These are phyloP conservation scores for Papilio protenor DNA, from an alignment of 2,888 invertebrate species.

Conservation along the genomic window DNA sequence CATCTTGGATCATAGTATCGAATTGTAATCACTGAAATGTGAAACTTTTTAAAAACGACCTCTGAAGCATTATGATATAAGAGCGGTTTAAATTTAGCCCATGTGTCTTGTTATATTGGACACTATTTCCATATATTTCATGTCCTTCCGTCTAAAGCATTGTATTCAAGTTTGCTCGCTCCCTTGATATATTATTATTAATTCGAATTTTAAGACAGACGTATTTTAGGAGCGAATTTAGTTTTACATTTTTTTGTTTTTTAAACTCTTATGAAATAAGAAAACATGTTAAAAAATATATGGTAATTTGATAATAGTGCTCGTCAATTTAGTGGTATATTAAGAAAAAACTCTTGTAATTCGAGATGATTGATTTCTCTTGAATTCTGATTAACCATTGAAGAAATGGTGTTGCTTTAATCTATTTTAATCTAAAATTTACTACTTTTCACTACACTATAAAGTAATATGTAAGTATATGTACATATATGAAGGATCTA, in stretches of 20 bases:
- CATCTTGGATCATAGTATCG: constrained; percentile 74
- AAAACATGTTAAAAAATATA: neutral
- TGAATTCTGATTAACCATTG: no score
- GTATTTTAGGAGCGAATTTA: neutral
- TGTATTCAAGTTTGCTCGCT: constrained; percentile 65
- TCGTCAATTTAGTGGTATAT: no score
- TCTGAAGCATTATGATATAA: constrained; percentile 43
- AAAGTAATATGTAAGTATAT: neutral
- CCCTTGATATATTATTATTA: constrained; percentile 54
- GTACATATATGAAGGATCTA: neutral
- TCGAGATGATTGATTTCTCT: no score
- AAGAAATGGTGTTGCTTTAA: no score
- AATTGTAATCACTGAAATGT: constrained; percentile 73
- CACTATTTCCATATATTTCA: constrained; percentile 57
- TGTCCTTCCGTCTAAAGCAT: constrained; percentile 70
- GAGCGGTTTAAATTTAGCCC: constrained; percentile 46
- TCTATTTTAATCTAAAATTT: neutral
- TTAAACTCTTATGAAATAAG: neutral
- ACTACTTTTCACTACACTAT: neutral
- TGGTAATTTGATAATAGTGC: no score
- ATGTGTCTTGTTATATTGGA: constrained; percentile 59
- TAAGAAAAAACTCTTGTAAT: neutral
- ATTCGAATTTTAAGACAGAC: neutral
- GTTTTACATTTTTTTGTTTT: neutral
- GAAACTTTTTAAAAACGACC: constrained; percentile 53